Conservation (phyloP, 2,888 invertebrate species). For the Andricus curvator region DNA sequence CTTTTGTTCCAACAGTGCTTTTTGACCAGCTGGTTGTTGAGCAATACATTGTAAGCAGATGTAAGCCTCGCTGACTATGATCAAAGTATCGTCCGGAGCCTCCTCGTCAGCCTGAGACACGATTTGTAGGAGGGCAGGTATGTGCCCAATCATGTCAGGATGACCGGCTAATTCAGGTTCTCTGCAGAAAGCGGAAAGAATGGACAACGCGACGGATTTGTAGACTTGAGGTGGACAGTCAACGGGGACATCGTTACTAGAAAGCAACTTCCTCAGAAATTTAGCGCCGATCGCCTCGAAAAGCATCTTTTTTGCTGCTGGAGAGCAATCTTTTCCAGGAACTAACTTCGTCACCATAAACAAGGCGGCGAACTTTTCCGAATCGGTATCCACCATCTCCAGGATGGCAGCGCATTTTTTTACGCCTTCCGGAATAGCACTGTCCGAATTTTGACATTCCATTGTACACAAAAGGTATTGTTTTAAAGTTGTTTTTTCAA, state of each 20-base stretch:
- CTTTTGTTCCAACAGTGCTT: slow-evolving; percentile 87
- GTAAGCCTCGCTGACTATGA: slow-evolving; percentile 92
- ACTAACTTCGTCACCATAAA: slow-evolving; percentile 95
- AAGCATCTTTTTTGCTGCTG: slow-evolving; percentile 86
- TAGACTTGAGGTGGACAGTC: slow-evolving; percentile 94
- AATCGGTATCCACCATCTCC: slow-evolving; percentile 89
- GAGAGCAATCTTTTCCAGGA: slow-evolving; percentile 89
- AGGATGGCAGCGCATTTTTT: slow-evolving; percentile 91
- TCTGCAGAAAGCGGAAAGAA: slow-evolving; percentile 91
- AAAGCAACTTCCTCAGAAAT: slow-evolving; percentile 89
- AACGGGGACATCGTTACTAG: slow-evolving; percentile 87
- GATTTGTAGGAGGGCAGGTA: slow-evolving; percentile 90
- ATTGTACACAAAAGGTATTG: slow-evolving; percentile 17
- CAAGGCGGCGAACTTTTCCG: slow-evolving; percentile 94
- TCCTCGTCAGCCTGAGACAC: slow-evolving; percentile 91
- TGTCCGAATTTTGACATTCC: slow-evolving; percentile 48
- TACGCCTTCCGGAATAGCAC: slow-evolving; percentile 86
- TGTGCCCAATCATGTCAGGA: slow-evolving; percentile 90
- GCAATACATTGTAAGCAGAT: slow-evolving; percentile 90
- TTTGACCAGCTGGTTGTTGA: slow-evolving; percentile 88
- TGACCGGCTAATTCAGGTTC: slow-evolving; percentile 90
- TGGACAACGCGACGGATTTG: slow-evolving; percentile 93
- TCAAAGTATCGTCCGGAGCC: slow-evolving; percentile 91
- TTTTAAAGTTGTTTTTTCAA: neutral
- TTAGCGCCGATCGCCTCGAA: slow-evolving; percentile 94